These are phyloP conservation scores for Drosophila eohydei DNA, from an alignment of 2,888 invertebrate genomes.

Conservation along the genomic window DNA sequence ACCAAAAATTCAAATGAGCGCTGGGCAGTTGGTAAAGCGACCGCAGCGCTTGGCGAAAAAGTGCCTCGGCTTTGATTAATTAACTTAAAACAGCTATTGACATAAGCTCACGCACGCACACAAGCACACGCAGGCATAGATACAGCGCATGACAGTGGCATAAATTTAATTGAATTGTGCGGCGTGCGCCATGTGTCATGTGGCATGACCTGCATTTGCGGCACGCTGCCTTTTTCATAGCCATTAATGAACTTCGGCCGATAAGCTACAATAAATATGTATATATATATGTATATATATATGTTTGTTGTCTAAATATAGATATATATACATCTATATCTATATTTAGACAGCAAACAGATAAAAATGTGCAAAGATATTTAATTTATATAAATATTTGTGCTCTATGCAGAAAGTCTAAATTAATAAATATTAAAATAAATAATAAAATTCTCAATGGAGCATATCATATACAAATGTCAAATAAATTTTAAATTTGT, in stretches of 20 bases:
- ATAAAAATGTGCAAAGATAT: not conserved
- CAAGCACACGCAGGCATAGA: constrained; percentile 12
- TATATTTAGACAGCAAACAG: constrained; percentile 12
- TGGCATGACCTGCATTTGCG: constrained; percentile 25
- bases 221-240: constrained; percentile 25
- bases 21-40: constrained; percentile 41
- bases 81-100: constrained; percentile 75
- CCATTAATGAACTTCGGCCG: constrained; percentile 34
- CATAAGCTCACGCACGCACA: constrained; percentile 35
- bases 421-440: not conserved
- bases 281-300: not conserved
- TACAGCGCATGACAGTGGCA: constrained; percentile 62
- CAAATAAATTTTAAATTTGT: not conserved
- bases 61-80: constrained; percentile 74
- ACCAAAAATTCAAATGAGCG: constrained; percentile 36
- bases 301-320: not conserved
- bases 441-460: not conserved
- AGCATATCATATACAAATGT: not conserved
- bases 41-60: constrained; percentile 67
- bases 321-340: not conserved
- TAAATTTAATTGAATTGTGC: constrained; percentile 72
- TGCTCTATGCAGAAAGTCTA: not conserved
- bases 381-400: not conserved
- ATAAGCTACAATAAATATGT: not conserved
- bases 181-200: constrained; percentile 38